Evolutionary conservation across 2,113 vertebrate species (phyloP), one percentile per base, ranked within the genome.

Genomic region (Odocoileus virginianus): DNA sequence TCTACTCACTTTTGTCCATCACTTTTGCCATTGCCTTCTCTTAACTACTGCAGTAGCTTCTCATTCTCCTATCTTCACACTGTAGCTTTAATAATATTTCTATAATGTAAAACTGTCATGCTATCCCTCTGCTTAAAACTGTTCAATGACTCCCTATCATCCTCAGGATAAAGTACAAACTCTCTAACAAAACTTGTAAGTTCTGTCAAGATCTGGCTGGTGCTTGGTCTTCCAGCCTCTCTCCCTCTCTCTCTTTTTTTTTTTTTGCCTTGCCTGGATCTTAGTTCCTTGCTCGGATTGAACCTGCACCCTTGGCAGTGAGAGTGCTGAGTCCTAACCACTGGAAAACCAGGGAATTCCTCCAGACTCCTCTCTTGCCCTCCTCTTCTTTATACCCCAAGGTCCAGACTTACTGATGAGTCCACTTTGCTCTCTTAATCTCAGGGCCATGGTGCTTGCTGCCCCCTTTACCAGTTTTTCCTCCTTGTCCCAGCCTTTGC

Each of bases 11-110:
- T 71, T 25, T 86, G 19, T 79, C 25, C 13, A 14, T 15, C 11
- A 55, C 27, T 7, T 43, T 92, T 94, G 91, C 15, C 52, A 30
- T 60, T 28, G 54, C 90, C 23, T 9, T 89, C 55, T 64, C 64
- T 61, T 33, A 36, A 9, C 16, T 88, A 79, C 25, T 40, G 2
- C 33, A 57, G 61, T 60, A 71, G 52, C 71, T 79, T 90, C 33
- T 19, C 13, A 25, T 78, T 94, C 36, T 87, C 25, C 23, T 86
- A 21, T 10, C 40, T 82, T 92, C 57, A 36, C 78, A 67, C n/a
- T 89, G 50, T 27, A 58, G 36, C 33, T 89, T 87, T 81, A 89
- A 36, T 58, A 83, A 82, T 74, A 71, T 87, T 89, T 90, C 36
- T 87, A 71, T 89, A 87, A 28, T 45, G 3, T 19, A 43, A 71